Evolutionary conservation across 2,888 invertebrate genomes (phyloP).

Genomic region (Galerucella calmariensis): DNA sequence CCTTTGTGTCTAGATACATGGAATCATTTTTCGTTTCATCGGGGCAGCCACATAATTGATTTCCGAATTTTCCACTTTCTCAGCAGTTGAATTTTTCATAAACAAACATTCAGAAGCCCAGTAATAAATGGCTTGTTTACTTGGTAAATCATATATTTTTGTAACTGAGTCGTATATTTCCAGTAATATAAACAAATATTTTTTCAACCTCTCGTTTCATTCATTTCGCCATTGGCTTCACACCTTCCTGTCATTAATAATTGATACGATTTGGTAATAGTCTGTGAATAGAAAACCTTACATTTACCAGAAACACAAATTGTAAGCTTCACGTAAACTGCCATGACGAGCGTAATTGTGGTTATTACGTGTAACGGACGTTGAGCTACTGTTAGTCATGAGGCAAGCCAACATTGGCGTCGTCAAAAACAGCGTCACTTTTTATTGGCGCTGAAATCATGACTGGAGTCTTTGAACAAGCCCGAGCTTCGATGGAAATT

Average conservation of each 20-base stretch:
- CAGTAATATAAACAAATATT: neutral
- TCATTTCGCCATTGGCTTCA: neutral
- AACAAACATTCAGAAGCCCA: neutral
- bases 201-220: conserved; percentile 4
- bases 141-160: neutral
- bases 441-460: neutral
- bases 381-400: conserved; percentile 8
- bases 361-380: neutral
- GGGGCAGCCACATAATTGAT: neutral
- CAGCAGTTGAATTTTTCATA: neutral
- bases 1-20: no score
- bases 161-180: conserved; percentile 1
- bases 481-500: neutral
- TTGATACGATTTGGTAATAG: conserved; percentile 1
- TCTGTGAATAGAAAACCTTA: conserved; percentile 6
- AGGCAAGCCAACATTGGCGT: conserved; percentile 4
- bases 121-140: conserved; percentile 3
- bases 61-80: neutral
- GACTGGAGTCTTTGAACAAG: neutral
- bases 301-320: conserved; percentile 6
- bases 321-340: neutral
- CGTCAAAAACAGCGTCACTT: neutral
- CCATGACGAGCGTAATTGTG: conserved; percentile 15
- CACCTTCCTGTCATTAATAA: neutral
- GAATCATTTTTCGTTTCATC: neutral